Evolutionary conservation across 1,140 invertebrate genomes (phyloP).

Genomic region (Sesamia nonagrioides): DNA sequence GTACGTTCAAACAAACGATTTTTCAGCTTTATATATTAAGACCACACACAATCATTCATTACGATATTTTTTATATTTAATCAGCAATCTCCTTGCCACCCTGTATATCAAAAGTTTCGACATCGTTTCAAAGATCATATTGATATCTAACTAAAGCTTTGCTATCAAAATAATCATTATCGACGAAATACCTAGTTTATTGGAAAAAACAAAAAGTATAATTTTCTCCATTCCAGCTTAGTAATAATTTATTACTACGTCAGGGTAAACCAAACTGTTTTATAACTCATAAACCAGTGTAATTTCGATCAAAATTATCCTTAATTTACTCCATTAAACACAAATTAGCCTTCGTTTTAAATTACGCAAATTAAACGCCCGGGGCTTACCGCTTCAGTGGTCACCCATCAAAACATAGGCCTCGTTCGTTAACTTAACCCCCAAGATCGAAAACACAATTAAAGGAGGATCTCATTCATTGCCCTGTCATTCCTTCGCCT

Average conservation of each 20-base stretch:
- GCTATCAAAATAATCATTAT: too few species aligned
- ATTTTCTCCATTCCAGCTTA: background rate
- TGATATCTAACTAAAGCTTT: too few species aligned
- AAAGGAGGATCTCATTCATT: background rate
- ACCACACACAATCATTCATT: too few species aligned
- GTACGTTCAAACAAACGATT: too few species aligned
- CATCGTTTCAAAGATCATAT: too few species aligned
- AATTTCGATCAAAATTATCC: background rate
- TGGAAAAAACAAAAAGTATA: background rate
- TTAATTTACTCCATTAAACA: constrained; percentile 2
- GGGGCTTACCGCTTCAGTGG: constrained; percentile 3
- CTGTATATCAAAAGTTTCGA: too few species aligned
- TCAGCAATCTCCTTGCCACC: too few species aligned
- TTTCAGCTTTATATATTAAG: too few species aligned
- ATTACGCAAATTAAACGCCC: constrained; percentile 15
- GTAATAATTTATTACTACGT: background rate
- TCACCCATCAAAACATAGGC: constrained; percentile 25
- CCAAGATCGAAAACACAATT: constrained; percentile 3
- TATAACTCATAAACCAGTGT: background rate
- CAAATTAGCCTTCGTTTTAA: background rate
- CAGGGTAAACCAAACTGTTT: too few species aligned
- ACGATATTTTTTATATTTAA: too few species aligned
- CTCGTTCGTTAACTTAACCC: constrained; percentile 12
- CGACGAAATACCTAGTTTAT: too few species aligned
- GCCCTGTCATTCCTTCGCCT: background rate